phyloP scores from a whole-genome alignment of 2,113 vertebrate genomes.

The Laticauda colubrina region DNA sequence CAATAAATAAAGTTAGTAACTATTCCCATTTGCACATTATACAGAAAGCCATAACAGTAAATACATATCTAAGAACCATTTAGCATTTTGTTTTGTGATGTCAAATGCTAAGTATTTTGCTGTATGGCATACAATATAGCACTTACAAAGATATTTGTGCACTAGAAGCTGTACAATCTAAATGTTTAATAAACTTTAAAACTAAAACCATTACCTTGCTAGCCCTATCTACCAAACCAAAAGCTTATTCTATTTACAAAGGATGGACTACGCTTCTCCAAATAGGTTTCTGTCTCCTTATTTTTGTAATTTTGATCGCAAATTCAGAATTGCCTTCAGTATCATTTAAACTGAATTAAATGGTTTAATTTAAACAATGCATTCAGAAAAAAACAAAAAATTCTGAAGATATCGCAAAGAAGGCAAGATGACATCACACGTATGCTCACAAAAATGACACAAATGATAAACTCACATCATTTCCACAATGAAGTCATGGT shows the following conservation, averaged over 20 bases:
- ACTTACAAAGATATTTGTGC: not conserved
- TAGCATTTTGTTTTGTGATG: not conserved
- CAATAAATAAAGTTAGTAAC: not conserved
- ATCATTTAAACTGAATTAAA: not conserved
- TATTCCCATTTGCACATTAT: not conserved
- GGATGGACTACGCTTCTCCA: not conserved
- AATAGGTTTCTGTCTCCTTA: not conserved
- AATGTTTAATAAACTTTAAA: not conserved
- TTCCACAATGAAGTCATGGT: not conserved
- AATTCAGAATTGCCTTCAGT: not conserved
- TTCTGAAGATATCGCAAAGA: not conserved
- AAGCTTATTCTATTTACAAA: not conserved
- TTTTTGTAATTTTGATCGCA: not conserved
- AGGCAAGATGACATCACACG: not conserved
- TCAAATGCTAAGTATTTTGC: not conserved
- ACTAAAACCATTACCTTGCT: not conserved
- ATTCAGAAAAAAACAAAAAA: not conserved
- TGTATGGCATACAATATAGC: not conserved
- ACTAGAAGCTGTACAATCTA: not conserved
- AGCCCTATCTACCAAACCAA: not conserved
- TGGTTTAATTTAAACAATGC: not conserved
- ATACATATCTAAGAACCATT: not conserved
- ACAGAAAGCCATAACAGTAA: not conserved
- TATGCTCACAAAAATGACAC: not conserved
- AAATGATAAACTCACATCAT: not conserved